Base-by-base conservation (phyloP, 2,888 invertebrate species). In the Julus scanicus region DNA sequence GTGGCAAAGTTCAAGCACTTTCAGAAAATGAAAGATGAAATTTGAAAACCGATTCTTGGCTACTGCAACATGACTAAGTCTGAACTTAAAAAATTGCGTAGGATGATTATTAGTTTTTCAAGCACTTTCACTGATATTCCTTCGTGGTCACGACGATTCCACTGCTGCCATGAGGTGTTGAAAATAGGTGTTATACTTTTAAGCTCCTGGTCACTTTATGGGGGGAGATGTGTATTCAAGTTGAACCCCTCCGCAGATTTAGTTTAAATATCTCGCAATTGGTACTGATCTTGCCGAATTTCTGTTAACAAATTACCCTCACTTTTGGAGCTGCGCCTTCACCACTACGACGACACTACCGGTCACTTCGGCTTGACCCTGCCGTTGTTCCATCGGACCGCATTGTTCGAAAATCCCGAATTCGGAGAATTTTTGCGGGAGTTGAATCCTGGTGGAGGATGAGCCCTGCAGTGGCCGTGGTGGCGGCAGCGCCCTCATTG, bases 381-480 rank as follows among this genome's bases (percentile, higher is more conserved):
- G 48, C n/a, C 5, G 71, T 20, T 4, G 71, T 6, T 63, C n/a
- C 63, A 6, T 63, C 6, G 20, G 20, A 71, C 29, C 8, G 71
- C 57, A 57, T 63, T n/a, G 17, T 63, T 63, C 8, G 71, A 71
- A 20, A 71, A 71, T 71, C 71, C 29, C 71, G 63, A 71, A 71
- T 71, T 20, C 8, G 71, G 71, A 71, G 5, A 20, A 17, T 17
- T 29, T 71, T 71, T 71, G 15, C 20, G 29, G 71, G 71, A 71
- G 3, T 57, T 15, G 57, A 57, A n/a, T 57, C 57, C 57, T 15
- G 71, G 71, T 20, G 20, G 29, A 71, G 29, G 71, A 71, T 71
- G 71, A 71, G 71, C 71, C 71, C 71, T 71, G 71, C 71, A 71
- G 71, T 71, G 71, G 71, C 71, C 71, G 71, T 71, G 71, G 71